phyloP scores from a whole-genome alignment of 2,113 vertebrate genomes.

The Triplophysa tibetana region DNA sequence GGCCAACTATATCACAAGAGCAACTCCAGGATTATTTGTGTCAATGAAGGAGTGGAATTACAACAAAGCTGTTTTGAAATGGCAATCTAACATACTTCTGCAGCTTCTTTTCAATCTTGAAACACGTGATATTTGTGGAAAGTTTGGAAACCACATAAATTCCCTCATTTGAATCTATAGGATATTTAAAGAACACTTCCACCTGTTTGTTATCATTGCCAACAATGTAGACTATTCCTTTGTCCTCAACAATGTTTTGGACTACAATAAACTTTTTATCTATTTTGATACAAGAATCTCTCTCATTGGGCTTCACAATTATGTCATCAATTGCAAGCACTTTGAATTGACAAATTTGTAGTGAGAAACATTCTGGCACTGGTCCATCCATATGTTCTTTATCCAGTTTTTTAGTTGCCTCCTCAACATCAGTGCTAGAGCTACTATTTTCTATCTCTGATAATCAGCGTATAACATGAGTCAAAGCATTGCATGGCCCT shows the following conservation, averaged over 20 bases:
- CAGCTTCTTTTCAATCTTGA: not conserved
- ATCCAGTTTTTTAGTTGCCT: conserved; percentile 17
- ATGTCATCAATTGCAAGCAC: not conserved
- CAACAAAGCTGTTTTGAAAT: conserved; percentile 15
- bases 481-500: conserved; percentile 8
- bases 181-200: conserved; percentile 20
- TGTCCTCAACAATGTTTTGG: conserved; percentile 16
- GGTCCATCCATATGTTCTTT: conserved; percentile 3
- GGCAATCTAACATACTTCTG: not conserved
- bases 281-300: conserved; percentile 23
- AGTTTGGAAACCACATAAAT: conserved; percentile 25
- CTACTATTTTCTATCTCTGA: conserved; percentile 13
- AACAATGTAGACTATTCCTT: conserved; percentile 19
- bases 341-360: conserved; percentile 6
- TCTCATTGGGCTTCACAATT: conserved; percentile 17
- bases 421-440: not conserved
- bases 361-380: not conserved
- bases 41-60: conserved; percentile 5
- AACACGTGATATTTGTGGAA: not conserved
- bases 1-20: not conserved
- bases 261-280: not conserved
- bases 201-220: conserved; percentile 7
- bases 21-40: not conserved
- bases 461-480: conserved; percentile 8
- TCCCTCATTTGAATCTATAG: conserved; percentile 17